phyloP scores from a whole-genome alignment of 35 echinoderm and acorn worm genomes.

The Lytechinus variegatus region DNA sequence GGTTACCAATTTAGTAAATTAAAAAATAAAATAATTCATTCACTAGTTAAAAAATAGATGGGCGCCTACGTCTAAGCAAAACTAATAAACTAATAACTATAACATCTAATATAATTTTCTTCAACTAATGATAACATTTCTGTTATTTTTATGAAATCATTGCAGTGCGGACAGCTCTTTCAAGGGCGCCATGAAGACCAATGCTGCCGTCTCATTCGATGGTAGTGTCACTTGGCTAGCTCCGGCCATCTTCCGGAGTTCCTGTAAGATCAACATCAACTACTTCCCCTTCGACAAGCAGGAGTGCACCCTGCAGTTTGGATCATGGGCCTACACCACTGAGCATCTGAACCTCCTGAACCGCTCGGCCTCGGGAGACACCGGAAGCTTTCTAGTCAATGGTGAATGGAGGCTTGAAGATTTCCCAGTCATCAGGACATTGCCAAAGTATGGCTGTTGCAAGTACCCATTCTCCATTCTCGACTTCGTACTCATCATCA shows the following conservation, averaged over 20 bases:
- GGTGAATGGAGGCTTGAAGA: slow-evolving; percentile 81
- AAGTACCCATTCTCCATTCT: slow-evolving; percentile 73
- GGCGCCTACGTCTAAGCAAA: too few relatives aligned
- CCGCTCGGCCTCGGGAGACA: slow-evolving; percentile 68
- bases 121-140: background rate
- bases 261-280: slow-evolving; percentile 87
- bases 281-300: slow-evolving; percentile 92
- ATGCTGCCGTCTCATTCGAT: slow-evolving; percentile 63
- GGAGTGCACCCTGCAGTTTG: slow-evolving; percentile 75
- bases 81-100: background rate
- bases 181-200: slow-evolving; percentile 82
- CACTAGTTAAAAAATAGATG: too few relatives aligned
- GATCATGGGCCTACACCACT: slow-evolving; percentile 87
- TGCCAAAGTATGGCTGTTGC: slow-evolving; percentile 75
- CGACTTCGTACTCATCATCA: slow-evolving; percentile 73
- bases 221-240: slow-evolving; percentile 84
- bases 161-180: slow-evolving; percentile 83
- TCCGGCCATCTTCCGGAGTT: slow-evolving; percentile 90
- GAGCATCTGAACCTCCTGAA: slow-evolving; percentile 71
- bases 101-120: background rate
- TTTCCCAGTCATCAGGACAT: slow-evolving; percentile 67
- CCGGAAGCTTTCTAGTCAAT: slow-evolving; percentile 71
- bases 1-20: too few relatives aligned
- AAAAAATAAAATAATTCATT: too few relatives aligned
- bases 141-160: too few relatives aligned